These are phyloP conservation scores for Tachina fera DNA, from an alignment of 2,888 invertebrate species.

Conservation along the genomic window DNA sequence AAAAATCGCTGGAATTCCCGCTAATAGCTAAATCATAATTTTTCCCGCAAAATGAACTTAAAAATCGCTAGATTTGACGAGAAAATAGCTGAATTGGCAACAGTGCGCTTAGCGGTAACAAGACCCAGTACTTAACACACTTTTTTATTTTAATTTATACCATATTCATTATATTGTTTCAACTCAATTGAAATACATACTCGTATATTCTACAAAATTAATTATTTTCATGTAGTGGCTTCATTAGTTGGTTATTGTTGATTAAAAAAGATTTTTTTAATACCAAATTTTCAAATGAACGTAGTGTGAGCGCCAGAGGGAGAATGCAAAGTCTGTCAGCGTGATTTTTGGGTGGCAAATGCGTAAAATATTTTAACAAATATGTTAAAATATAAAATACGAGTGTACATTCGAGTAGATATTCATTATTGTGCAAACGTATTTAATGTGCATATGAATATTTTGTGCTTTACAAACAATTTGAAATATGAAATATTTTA, in stretches of 20 bases:
- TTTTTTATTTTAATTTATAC: too few relatives aligned
- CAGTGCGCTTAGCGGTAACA: too few relatives aligned
- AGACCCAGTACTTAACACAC: too few relatives aligned
- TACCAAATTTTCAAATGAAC: conserved; percentile 6
- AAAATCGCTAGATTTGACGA: too few relatives aligned
- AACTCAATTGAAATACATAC: too few relatives aligned
- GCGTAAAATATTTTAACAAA: conserved; percentile 75
- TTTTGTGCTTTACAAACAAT: conserved; percentile 53
- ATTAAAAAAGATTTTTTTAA: not conserved
- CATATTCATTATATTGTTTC: too few relatives aligned
- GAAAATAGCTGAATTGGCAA: too few relatives aligned
- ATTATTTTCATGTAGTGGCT: not conserved
- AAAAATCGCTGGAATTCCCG: too few relatives aligned
- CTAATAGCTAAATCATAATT: too few relatives aligned
- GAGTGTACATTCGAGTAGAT: not conserved
- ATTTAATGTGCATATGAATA: conserved; percentile 48
- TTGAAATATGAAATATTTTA: conserved; percentile 63
- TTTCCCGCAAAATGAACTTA: too few relatives aligned
- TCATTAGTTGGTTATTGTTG: not conserved
- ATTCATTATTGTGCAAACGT: conserved; percentile 12
- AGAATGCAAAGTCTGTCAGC: conserved; percentile 59
- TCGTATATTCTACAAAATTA: not conserved
- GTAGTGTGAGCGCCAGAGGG: not conserved
- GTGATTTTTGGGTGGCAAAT: conserved; percentile 75
- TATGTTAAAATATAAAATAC: conserved; percentile 67